Evolutionary conservation across 1,140 invertebrate species (phyloP).

Genomic region (Monomorium pharaonis): DNA sequence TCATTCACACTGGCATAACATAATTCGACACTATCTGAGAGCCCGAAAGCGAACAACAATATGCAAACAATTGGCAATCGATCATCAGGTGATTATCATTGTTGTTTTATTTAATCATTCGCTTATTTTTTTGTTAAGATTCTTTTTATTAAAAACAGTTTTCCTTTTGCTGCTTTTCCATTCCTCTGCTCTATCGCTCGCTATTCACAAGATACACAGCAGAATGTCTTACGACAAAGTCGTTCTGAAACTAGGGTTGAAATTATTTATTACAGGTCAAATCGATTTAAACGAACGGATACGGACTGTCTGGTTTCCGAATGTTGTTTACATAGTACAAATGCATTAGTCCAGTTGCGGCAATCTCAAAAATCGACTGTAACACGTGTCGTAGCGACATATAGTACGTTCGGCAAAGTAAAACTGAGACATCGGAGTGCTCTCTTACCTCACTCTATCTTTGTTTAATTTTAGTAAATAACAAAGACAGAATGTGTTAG

Average conservation of each 20-base stretch:
- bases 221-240: not conserved
- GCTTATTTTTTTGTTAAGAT: too few relatives aligned
- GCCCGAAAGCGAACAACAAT: too few relatives aligned
- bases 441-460: too few relatives aligned
- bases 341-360: not conserved
- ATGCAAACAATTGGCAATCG: too few relatives aligned
- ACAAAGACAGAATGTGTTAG: too few relatives aligned
- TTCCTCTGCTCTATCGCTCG: too few relatives aligned
- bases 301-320: not conserved
- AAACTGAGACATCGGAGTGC: too few relatives aligned
- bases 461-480: too few relatives aligned
- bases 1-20: not conserved
- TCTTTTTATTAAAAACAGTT: too few relatives aligned
- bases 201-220: not conserved
- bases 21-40: not conserved
- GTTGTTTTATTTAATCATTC: too few relatives aligned
- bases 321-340: not conserved
- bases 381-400: not conserved
- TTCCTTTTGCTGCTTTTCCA: not conserved
- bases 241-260: conserved; percentile 15
- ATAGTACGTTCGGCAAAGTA: too few relatives aligned
- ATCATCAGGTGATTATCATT: too few relatives aligned
- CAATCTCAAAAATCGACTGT: conserved; percentile 3
- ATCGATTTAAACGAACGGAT: conserved; percentile 21
- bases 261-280: conserved; percentile 25